Evolutionary conservation across 2,113 vertebrate species (phyloP), one percentile per base, ranked within the genome.

Genomic region (Gopherus evgoodei): DNA sequence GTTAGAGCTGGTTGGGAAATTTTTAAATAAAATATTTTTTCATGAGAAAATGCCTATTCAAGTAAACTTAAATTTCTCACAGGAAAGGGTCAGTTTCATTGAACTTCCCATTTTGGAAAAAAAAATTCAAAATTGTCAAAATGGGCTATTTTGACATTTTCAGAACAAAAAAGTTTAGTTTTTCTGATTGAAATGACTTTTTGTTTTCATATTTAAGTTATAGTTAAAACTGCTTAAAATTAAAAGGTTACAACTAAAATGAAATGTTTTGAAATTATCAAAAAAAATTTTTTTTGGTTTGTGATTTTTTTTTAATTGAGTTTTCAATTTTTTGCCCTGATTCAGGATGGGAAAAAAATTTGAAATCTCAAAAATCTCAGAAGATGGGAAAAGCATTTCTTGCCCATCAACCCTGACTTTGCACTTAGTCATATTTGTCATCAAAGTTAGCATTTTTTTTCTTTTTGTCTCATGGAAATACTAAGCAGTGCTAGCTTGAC

Each of bases 101-200:
- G 79, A 8, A 4, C 0, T 84, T 65, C 86, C 38, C 53, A 5
- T 42, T 13, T 38, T 21, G 65, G 21, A 72, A 38, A 72, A 91
- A 95, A 5, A 4, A 2, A 81, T 0, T 50, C 62, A 53, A 72
- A 91, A 83, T 31, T 8, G 9, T 44, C 87, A 21, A 53, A 81
- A 38, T 76, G 29, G 56, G 11, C 27, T 11, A 57, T 52, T 93
- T 86, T 88, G 69, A 21, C 89, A 31, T 16, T 78, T 95, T 89
- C 89, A 53, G 78, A 93, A 83, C 4, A 1, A 24, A 90, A 11
- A 47, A 8, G 3, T 65, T 24, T 35, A 0, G 0, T 53, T 27
- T 27, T 47, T 90, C 90, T 17, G 42, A 81, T 27, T 78, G 75
- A 78, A 78, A 78, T 47, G 24, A 47, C 42, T 4, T 27, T 78